Evolutionary conservation across 2,113 vertebrate species (phyloP).

Genomic region (Nibea coibor): DNA sequence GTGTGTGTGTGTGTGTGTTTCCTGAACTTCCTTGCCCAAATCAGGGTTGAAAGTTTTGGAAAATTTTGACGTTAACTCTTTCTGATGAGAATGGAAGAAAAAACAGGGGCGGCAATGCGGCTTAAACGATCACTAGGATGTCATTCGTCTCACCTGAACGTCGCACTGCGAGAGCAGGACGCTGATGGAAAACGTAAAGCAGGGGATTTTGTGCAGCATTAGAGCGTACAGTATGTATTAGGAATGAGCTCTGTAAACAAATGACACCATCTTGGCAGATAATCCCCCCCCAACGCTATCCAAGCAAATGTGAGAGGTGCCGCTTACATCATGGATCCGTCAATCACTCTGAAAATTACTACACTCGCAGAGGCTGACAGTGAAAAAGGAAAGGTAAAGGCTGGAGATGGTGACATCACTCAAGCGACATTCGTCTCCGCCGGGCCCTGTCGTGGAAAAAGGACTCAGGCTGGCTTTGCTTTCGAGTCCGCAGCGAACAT

Average conservation of each 20-base stretch:
- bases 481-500: constrained; percentile 3
- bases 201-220: constrained; percentile 5
- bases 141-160: constrained; percentile 44
- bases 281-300: constrained; percentile 17
- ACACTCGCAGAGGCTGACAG: constrained; percentile 26
- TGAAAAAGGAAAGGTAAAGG: constrained; percentile 33
- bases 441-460: constrained; percentile 53
- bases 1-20: not conserved
- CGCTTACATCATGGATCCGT: constrained; percentile 59
- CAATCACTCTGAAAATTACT: constrained; percentile 57
- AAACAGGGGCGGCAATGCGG: not conserved
- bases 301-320: constrained; percentile 53
- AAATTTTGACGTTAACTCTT: constrained; percentile 5
- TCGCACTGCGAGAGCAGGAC: not conserved
- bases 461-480: constrained; percentile 35
- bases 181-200: constrained; percentile 42
- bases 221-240: constrained; percentile 12
- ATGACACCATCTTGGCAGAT: constrained; percentile 61
- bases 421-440: constrained; percentile 19
- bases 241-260: constrained; percentile 59
- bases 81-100: constrained; percentile 46
- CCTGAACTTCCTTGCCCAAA: constrained; percentile 14
- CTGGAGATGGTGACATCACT: constrained; percentile 64
- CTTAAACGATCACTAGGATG: constrained; percentile 34
- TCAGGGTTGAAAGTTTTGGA: constrained; percentile 25